Percentiles rank a stretch among this genome's conserved stretches.
Evolutionary conservation across 2,797 vertebrate genomes (phyloP).

Genomic region (Sebastes vulpes): DNA sequence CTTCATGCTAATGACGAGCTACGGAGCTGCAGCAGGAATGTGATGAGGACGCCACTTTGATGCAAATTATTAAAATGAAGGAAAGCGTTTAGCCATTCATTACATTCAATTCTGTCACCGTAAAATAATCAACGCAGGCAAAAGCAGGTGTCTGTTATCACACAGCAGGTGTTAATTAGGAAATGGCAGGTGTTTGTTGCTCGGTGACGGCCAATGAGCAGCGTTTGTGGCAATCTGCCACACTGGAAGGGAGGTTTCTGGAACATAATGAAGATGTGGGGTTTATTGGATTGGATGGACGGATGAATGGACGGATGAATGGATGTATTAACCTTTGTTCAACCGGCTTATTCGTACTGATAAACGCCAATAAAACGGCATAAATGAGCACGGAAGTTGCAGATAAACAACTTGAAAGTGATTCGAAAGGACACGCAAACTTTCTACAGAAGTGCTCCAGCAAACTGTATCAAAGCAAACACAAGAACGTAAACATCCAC

Average conservation of each 20-base stretch:
- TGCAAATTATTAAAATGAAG: conserved; percentile 25
- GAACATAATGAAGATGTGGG: conserved; percentile 37
- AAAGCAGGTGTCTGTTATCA: conserved; percentile 63
- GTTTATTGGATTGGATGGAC: not conserved
- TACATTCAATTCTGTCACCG: conserved; percentile 30
- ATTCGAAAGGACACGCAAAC: not conserved
- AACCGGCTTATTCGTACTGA: not conserved
- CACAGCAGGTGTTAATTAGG: conserved; percentile 67
- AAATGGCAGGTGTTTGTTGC: conserved; percentile 62
- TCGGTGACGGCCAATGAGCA: conserved; percentile 37
- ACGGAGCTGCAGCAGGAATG: not conserved
- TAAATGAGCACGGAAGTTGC: not conserved
- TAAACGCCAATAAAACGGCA: not conserved
- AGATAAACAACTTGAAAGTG: conserved; percentile 19
- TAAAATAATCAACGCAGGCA: conserved; percentile 39
- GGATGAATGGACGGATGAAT: not conserved
- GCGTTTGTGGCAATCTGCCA: conserved; percentile 49
- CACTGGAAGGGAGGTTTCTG: not conserved
- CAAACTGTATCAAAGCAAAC: not conserved
- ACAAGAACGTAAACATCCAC: not conserved
- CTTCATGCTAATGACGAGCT: not conserved
- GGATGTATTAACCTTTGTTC: not conserved
- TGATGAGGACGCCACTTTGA: not conserved
- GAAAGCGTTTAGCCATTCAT: conserved; percentile 44
- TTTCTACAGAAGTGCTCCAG: not conserved